phyloP scores from a whole-genome alignment of 2,797 vertebrate genomes.

The Morelia viridis region DNA sequence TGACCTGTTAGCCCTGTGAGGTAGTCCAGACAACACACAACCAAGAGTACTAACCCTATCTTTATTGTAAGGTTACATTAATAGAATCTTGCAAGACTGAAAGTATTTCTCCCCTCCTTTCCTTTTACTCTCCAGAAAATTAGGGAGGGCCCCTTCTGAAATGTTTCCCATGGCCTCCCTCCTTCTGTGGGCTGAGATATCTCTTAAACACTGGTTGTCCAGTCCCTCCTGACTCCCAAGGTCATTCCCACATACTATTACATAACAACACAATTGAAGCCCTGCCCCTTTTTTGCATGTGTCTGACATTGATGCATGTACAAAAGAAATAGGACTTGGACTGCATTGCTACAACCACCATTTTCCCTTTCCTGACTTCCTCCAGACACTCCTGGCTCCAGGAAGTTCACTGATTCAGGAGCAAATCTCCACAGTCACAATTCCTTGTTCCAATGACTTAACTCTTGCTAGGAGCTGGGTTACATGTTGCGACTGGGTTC shows the following conservation, averaged over 20 bases:
- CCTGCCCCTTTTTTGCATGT: neutral
- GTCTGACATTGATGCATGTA: neutral
- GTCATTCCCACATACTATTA: neutral
- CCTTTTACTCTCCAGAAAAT: neutral
- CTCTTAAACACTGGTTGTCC: neutral
- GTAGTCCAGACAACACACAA: neutral
- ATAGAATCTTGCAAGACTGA: neutral
- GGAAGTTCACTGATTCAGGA: neutral
- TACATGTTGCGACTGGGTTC: neutral
- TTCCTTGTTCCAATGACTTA: neutral
- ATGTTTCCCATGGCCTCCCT: neutral
- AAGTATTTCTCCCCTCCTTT: neutral
- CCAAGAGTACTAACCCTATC: neutral
- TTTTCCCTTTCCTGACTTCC: neutral
- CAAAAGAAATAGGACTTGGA: neutral
- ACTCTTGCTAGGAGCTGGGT: neutral
- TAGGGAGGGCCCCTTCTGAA: neutral
- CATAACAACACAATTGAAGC: neutral
- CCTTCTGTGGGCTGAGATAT: neutral
- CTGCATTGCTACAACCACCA: neutral
- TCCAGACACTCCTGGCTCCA: neutral
- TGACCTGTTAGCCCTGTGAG: neutral
- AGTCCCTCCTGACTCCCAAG: neutral
- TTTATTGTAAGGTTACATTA: neutral
- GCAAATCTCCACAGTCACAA: neutral